Evolutionary conservation across 2,113 vertebrate genomes (phyloP).

Genomic region (Phaetusa simplex): DNA sequence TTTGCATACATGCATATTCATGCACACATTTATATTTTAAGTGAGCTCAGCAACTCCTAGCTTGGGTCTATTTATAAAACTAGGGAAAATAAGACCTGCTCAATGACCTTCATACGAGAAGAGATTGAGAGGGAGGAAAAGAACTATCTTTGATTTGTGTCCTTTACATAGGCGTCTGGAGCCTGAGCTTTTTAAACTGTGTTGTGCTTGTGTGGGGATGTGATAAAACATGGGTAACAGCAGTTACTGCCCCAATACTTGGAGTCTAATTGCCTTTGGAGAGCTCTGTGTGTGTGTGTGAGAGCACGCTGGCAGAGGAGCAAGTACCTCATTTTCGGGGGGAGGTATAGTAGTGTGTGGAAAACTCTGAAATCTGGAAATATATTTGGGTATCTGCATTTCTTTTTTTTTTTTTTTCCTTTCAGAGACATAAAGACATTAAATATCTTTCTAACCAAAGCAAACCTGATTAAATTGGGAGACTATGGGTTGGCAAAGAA

Average conservation of each 20-base stretch:
- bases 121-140: background rate
- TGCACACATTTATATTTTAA: background rate
- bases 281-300: background rate
- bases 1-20: background rate
- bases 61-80: constrained; percentile 26
- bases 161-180: constrained; percentile 1
- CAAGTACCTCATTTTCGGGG: background rate
- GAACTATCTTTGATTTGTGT: constrained; percentile 3
- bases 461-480: constrained; percentile 95
- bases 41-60: background rate
- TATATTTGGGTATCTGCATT: background rate
- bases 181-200: background rate
- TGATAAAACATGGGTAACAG: background rate
- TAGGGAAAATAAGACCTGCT: constrained; percentile 20
- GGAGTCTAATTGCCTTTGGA: background rate
- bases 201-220: background rate
- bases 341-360: background rate
- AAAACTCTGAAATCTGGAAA: background rate
- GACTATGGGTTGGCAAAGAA: constrained; percentile 98
- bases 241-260: background rate
- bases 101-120: background rate
- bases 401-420: background rate
- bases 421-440: constrained; percentile 97
- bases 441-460: constrained; percentile 99
- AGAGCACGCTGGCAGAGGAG: background rate